Evolutionary conservation across 2,888 invertebrate species (phyloP).

Genomic region (Sinotaia quadrata): DNA sequence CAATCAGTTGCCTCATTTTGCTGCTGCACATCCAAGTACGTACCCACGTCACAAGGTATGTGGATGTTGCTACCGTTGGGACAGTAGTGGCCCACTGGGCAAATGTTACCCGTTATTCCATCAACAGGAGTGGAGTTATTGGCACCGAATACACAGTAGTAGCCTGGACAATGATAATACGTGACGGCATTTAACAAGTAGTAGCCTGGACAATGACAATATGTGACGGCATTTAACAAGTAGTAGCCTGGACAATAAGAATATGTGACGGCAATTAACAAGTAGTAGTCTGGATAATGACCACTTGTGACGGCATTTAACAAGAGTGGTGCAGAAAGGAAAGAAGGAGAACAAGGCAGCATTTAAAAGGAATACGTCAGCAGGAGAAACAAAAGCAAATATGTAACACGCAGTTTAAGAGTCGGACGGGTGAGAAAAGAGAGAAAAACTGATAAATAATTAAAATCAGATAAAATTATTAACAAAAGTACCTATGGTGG

Average conservation of each 20-base stretch:
- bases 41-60: slow-evolving; percentile 57
- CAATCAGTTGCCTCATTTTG: slow-evolving; percentile 60
- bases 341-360: too few species aligned
- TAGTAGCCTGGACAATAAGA: slow-evolving; percentile 52
- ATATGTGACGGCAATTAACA: too few species aligned
- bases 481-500: too few species aligned
- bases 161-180: slow-evolving; percentile 45
- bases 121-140: slow-evolving; percentile 54
- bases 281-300: slow-evolving; percentile 57
- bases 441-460: too few species aligned
- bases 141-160: slow-evolving; percentile 60
- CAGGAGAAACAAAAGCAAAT: too few species aligned
- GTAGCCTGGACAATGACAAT: slow-evolving; percentile 46
- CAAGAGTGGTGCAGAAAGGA: too few species aligned
- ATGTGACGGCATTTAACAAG: too few species aligned
- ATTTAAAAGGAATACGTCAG: background rate
- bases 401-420: too few species aligned
- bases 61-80: slow-evolving; percentile 50
- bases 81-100: slow-evolving; percentile 67
- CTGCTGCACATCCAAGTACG: slow-evolving; percentile 58
- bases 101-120: slow-evolving; percentile 60
- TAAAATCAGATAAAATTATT: too few species aligned
- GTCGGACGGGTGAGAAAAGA: too few species aligned
- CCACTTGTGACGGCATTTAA: too few species aligned
- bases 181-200: too few species aligned